Base-by-base conservation (phyloP, 2,888 invertebrate species). In the Orthosia gracilis region DNA sequence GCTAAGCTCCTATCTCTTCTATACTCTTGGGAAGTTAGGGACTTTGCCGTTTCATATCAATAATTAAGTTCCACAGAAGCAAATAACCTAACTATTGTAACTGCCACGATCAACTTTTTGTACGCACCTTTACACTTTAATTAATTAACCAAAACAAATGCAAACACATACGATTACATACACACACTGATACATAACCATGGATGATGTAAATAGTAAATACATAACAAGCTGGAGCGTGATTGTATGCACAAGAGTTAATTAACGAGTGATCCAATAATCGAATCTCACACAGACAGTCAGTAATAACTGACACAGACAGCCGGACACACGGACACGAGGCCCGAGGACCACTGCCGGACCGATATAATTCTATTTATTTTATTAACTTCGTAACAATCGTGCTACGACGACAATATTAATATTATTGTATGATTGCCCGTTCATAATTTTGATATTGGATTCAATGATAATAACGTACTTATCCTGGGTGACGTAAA, bases 221-320 rank as follows among this genome's bases (percentile, higher is more conserved):
- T 84, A 81, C 80, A 82, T 84, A 83, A 82, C 83, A 78, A 80
- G 77, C 68, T 54, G 58, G 59, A 68, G 77, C 74, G 85, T 88
- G 88, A 88, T 87, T 88, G 88, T 85, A 72, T 84, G 73, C 82
- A 81, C 61, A 75, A 78, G 74, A 88, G 85, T 86, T 89, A 88
- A 89, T 89, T 89, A 88, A 85, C 86, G 67, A 73, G 80, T 81
- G 83, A 80, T 82, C 77, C 84, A 86, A 87, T 89, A 87, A 87
- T 85, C 83, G 80, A 85, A 82, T 86, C 80, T 83, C 79, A 18
- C 47, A 45, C 83, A 72, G 71, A 66, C 83, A 61, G 68, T 59
- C 55, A 31, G 70, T 40, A n/a, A n/a, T n/a, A n/a, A n/a, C 50
- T 54, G 49, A 21, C 12, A 45, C 73, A 31, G 54, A 52, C 50